Evolutionary conservation across 2,113 vertebrate species (phyloP).

Genomic region (Myrmecophaga tridactyla): DNA sequence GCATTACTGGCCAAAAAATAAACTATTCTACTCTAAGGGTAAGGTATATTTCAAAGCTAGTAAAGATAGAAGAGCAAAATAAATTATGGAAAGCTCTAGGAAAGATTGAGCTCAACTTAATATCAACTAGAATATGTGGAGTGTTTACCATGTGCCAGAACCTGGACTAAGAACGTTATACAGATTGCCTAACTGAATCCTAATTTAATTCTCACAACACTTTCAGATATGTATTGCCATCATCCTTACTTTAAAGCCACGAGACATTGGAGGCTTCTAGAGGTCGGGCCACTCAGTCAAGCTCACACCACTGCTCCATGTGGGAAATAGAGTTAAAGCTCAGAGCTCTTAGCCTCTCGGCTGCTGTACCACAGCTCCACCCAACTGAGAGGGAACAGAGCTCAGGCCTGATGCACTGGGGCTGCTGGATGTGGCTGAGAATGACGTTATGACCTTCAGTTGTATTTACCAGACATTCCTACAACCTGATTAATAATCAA

Average conservation of each 20-base stretch:
- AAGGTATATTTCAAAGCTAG: background rate
- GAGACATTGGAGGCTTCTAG: background rate
- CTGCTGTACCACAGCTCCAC: accelerated
- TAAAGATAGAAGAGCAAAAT: background rate
- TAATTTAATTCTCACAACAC: background rate
- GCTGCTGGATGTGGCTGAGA: background rate
- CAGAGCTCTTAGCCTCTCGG: background rate
- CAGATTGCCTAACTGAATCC: too few relatives aligned
- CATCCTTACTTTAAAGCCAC: background rate
- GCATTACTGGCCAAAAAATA: background rate
- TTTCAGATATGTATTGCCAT: background rate
- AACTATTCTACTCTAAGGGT: background rate
- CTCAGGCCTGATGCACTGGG: too few relatives aligned
- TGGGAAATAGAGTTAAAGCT: background rate
- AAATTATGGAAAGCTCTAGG: background rate
- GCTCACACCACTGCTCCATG: too few relatives aligned
- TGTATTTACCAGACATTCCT: background rate
- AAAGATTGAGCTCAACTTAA: background rate
- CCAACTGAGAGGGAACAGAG: too few relatives aligned
- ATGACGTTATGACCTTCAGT: background rate
- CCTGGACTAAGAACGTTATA: background rate
- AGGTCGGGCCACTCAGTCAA: background rate
- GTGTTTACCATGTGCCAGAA: background rate
- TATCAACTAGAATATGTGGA: background rate
- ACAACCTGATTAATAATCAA: background rate